These are phyloP conservation scores for Caenorhabditis uteleia DNA, from an alignment of 2,888 invertebrate genomes.

Conservation along the genomic window DNA sequence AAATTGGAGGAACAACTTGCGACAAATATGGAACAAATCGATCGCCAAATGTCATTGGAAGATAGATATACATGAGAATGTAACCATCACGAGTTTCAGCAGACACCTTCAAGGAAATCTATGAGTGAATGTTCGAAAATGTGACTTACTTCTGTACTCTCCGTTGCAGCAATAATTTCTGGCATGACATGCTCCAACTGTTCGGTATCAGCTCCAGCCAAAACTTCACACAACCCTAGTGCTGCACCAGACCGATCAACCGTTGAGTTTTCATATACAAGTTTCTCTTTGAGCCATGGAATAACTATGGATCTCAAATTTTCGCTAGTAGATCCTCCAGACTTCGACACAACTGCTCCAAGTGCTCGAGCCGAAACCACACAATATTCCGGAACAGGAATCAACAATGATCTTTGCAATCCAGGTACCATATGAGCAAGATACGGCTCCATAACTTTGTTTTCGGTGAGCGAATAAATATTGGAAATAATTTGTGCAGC, in stretches of 20 bases:
- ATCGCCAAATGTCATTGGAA: constrained; percentile 93
- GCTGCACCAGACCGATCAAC: constrained; percentile 94
- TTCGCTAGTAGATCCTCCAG: constrained; percentile 75
- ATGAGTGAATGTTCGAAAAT: too few species aligned
- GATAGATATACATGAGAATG: constrained; percentile 99
- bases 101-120: too few species aligned
- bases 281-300: constrained; percentile 97
- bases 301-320: constrained; percentile 88
- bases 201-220: constrained; percentile 91
- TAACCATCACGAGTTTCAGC: constrained; percentile 97
- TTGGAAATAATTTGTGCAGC: constrained; percentile 99
- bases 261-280: constrained; percentile 91
- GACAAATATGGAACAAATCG: constrained; percentile 95
- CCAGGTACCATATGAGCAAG: constrained; percentile 94
- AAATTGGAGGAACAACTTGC: constrained; percentile 93
- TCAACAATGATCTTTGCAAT: constrained; percentile 89
- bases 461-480: constrained; percentile 98
- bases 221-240: constrained; percentile 79
- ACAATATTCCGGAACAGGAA: constrained; percentile 96
- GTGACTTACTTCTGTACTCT: constrained; percentile 67
- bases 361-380: constrained; percentile 89
- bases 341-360: constrained; percentile 61
- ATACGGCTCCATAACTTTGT: constrained; percentile 95
- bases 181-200: constrained; percentile 97
- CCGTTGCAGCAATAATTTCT: constrained; percentile 67